phyloP scores from a whole-genome alignment of 2,888 invertebrate genomes.

The Malthinus flaveolus region DNA sequence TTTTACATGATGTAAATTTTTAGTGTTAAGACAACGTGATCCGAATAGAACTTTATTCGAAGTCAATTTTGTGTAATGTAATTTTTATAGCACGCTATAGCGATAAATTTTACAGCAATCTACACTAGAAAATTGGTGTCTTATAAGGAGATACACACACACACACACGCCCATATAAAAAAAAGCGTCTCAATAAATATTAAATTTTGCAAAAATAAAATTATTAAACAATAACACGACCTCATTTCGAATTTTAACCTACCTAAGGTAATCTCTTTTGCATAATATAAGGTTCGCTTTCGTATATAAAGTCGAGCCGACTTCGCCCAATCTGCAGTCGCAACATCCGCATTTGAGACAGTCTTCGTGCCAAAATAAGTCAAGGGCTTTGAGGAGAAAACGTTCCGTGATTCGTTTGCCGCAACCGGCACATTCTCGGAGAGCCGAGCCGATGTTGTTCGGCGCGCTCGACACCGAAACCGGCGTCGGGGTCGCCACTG shows the following conservation, averaged over 20 bases:
- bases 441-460: conserved; percentile 42
- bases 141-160: conserved; percentile 41
- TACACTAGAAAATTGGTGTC: conserved; percentile 46
- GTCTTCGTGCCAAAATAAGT: conserved; percentile 93
- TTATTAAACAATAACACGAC: too few species aligned
- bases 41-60: conserved; percentile 42
- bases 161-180: conserved; percentile 1
- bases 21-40: conserved; percentile 31
- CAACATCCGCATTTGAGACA: conserved; percentile 92
- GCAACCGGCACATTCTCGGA: conserved; percentile 80
- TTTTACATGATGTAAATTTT: conserved; percentile 20
- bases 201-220: too few species aligned
- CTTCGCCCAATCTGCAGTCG: conserved; percentile 90
- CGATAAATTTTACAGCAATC: conserved; percentile 52
- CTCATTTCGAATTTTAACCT: too few species aligned
- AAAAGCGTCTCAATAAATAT: too few species aligned
- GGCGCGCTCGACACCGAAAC: conserved; percentile 40
- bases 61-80: conserved; percentile 52
- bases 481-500: conserved; percentile 45
- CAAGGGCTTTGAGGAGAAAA: conserved; percentile 82
- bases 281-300: conserved; percentile 90
- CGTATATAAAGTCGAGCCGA: conserved; percentile 87
- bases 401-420: conserved; percentile 84
- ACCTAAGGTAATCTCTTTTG: conserved; percentile 92
- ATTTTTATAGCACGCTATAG: conserved; percentile 50